Percentiles rank a stretch among this genome's conserved stretches.
These are phyloP conservation scores for Psix sp. DNA, from an alignment of 1,140 invertebrate species.

Conservation along the genomic window DNA sequence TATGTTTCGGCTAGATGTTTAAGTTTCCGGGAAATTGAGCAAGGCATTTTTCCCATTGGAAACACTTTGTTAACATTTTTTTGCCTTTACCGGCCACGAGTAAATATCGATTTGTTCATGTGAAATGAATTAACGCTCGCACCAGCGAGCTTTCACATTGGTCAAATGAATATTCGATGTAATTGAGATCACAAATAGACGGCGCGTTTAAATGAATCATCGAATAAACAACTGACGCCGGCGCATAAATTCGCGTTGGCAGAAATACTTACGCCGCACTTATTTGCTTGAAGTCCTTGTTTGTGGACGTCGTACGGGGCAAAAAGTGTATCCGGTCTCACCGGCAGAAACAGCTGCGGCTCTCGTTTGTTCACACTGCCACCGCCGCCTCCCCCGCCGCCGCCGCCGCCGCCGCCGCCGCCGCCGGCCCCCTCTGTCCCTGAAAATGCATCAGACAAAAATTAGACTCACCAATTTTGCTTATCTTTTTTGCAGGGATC, in stretches of 20 bases:
- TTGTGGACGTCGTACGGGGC: constrained; percentile 75
- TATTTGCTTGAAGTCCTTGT: constrained; percentile 73
- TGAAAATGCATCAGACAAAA: too few relatives aligned
- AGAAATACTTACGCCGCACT: constrained; percentile 71
- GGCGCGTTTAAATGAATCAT: constrained; percentile 23
- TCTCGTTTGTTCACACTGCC: constrained; percentile 73
- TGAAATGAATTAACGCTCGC: constrained; percentile 23
- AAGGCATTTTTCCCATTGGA: background rate
- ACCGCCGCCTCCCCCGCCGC: too few relatives aligned
- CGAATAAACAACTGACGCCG: constrained; percentile 15
- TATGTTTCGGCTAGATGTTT: background rate
- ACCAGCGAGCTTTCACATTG: constrained; percentile 12
- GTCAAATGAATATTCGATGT: constrained; percentile 33
- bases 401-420: too few relatives aligned
- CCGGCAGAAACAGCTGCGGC: constrained; percentile 74
- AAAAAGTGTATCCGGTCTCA: constrained; percentile 75
- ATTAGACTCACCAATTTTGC: too few relatives aligned
- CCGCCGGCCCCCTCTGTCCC: too few relatives aligned
- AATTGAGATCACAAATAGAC: constrained; percentile 32
- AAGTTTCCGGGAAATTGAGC: background rate
- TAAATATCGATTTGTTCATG: constrained; percentile 29
- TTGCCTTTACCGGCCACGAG: constrained; percentile 7
- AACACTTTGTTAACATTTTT: constrained; percentile 15
- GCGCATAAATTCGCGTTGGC: too few relatives aligned
- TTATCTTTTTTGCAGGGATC: too few relatives aligned